phyloP scores from a whole-genome alignment of 2,113 vertebrate genomes.

The Caretta caretta region DNA sequence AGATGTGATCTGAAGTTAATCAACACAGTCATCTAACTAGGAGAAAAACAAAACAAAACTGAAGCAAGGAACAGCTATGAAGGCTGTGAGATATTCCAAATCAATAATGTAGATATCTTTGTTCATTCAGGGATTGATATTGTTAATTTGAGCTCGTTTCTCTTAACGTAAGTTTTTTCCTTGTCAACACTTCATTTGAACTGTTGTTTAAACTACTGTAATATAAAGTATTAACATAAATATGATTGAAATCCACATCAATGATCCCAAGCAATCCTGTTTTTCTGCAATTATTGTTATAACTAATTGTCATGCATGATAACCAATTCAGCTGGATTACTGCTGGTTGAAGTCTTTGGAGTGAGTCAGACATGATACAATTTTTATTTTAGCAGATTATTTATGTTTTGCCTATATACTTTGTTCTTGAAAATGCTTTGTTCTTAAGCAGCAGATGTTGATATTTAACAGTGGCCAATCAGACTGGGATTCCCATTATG shows the following conservation, averaged over 20 bases:
- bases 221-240: neutral
- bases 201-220: neutral
- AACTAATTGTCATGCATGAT: neutral
- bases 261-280: neutral
- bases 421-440: neutral
- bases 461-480: neutral
- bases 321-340: neutral
- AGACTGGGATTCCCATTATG: neutral
- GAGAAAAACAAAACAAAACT: neutral
- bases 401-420: neutral
- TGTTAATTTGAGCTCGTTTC: neutral
- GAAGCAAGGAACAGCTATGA: neutral
- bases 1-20: neutral
- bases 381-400: conserved; percentile 6
- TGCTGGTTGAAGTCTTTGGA: neutral
- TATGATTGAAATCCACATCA: neutral
- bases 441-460: neutral
- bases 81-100: neutral
- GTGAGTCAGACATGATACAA: neutral
- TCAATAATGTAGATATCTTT: neutral
- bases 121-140: neutral
- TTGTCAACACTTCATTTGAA: neutral
- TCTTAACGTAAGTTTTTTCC: neutral
- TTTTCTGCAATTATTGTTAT: neutral
- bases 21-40: neutral